Conservation (phyloP, 1,140 invertebrate genomes). For the Teleopsis dalmanni region DNA sequence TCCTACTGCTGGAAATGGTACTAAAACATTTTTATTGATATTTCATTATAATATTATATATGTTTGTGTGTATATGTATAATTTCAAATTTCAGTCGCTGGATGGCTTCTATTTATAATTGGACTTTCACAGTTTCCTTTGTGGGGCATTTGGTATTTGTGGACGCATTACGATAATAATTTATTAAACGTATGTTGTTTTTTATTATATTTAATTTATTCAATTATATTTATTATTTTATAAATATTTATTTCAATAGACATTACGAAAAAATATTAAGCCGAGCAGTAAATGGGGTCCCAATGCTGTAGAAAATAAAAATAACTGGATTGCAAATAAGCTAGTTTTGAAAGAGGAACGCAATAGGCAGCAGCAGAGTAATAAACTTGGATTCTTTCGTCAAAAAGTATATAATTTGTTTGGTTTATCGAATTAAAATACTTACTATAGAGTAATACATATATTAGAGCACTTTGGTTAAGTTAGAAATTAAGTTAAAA, state of each 20-base stretch:
- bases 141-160: constrained; percentile 42
- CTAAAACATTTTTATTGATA: neutral
- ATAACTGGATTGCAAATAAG: constrained; percentile 53
- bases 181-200: constrained; percentile 32
- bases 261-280: constrained; percentile 46
- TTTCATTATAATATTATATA: neutral
- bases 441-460: neutral
- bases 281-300: constrained; percentile 57
- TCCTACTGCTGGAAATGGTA: constrained; percentile 44
- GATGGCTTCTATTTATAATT: constrained; percentile 46
- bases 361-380: constrained; percentile 10
- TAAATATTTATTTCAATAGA: constrained; percentile 37
- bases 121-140: constrained; percentile 48
- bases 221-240: neutral
- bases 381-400: constrained; percentile 29
- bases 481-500: no score
- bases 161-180: constrained; percentile 16
- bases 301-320: constrained; percentile 42
- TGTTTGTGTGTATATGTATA: neutral
- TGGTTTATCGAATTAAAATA: constrained; percentile 3
- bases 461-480: no score
- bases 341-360: constrained; percentile 32
- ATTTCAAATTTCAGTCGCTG: constrained; percentile 24
- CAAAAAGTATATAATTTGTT: constrained; percentile 29
- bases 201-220: constrained; percentile 13